These are phyloP conservation scores for Drosophila kurseongensis DNA, from an alignment of 1,140 invertebrate species.

Conservation along the genomic window DNA sequence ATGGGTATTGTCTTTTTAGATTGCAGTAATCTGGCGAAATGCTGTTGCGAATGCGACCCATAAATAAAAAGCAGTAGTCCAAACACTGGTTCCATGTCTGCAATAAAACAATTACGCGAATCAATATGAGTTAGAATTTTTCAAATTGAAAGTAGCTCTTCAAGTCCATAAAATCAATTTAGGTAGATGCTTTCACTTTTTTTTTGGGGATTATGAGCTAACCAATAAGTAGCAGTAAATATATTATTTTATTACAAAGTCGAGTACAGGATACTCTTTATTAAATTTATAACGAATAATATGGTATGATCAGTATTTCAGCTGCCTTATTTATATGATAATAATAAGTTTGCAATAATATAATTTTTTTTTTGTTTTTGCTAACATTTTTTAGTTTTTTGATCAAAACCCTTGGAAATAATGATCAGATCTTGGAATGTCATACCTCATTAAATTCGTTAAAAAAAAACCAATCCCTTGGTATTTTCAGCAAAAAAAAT, in stretches of 20 bases:
- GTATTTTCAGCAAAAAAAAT: too few relatives aligned
- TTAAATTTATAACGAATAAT: neutral
- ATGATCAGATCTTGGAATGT: too few relatives aligned
- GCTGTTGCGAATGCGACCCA: slow-evolving; percentile 9
- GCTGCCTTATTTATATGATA: too few relatives aligned
- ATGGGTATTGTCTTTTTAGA: slow-evolving; percentile 11
- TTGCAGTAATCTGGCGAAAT: slow-evolving; percentile 21
- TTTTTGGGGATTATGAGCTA: slow-evolving; percentile 8
- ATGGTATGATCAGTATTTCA: too few relatives aligned
- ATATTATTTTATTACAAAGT: neutral
- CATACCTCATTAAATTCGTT: too few relatives aligned
- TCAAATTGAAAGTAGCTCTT: slow-evolving; percentile 28
- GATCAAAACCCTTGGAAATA: too few relatives aligned
- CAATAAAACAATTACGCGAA: slow-evolving; percentile 39
- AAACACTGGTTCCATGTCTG: slow-evolving; percentile 19
- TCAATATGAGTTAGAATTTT: slow-evolving; percentile 40
- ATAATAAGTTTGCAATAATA: too few relatives aligned
- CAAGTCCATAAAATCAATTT: slow-evolving; percentile 46
- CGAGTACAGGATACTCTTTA: neutral
- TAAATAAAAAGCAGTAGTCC: slow-evolving; percentile 26
- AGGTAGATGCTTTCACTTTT: slow-evolving; percentile 43
- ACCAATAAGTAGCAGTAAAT: slow-evolving; percentile 2
- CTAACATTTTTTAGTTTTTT: too few relatives aligned
- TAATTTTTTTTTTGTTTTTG: too few relatives aligned
- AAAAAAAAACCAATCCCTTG: too few relatives aligned